phyloP scores from a whole-genome alignment of 2,113 vertebrate genomes.

The Daboia siamensis region DNA sequence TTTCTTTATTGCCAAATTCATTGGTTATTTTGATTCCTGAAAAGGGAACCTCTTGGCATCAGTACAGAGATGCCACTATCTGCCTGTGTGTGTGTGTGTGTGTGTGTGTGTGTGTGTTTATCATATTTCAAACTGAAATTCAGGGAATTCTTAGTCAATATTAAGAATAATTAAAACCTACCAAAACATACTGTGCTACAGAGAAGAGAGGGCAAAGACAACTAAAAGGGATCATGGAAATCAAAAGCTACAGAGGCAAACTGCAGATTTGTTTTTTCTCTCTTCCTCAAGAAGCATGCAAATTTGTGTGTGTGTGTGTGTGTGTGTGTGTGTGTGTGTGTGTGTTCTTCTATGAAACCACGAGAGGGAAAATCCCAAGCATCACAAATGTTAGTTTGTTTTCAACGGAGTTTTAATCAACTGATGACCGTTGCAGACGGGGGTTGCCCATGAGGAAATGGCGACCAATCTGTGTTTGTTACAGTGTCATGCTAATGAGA shows the following conservation, averaged over 20 bases:
- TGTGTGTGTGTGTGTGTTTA: background rate
- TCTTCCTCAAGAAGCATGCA: background rate
- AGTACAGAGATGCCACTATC: background rate
- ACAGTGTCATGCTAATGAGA: background rate
- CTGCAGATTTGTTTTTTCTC: background rate
- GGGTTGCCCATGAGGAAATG: slow-evolving; percentile 22
- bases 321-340: slow-evolving; percentile 17
- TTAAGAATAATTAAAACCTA: background rate
- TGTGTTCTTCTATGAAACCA: slow-evolving; percentile 38
- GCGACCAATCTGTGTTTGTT: background rate
- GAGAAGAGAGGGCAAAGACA: background rate
- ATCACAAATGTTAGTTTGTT: slow-evolving; percentile 34
- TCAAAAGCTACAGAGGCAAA: slow-evolving; percentile 15
- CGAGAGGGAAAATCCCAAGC: slow-evolving; percentile 50
- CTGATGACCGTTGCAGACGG: slow-evolving; percentile 7
- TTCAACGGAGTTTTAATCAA: slow-evolving; percentile 29
- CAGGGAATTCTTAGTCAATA: background rate
- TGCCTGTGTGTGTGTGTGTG: background rate
- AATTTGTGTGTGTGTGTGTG: background rate
- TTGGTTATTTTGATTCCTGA: background rate
- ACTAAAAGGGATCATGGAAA: slow-evolving; percentile 9
- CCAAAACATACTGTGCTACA: background rate
- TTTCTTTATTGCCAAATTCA: background rate
- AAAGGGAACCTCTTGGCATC: background rate
- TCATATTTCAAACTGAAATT: background rate